Evolutionary conservation across 2,888 invertebrate genomes (phyloP), one percentile per base, ranked within the genome.

Genomic region (Andrena camellia): DNA sequence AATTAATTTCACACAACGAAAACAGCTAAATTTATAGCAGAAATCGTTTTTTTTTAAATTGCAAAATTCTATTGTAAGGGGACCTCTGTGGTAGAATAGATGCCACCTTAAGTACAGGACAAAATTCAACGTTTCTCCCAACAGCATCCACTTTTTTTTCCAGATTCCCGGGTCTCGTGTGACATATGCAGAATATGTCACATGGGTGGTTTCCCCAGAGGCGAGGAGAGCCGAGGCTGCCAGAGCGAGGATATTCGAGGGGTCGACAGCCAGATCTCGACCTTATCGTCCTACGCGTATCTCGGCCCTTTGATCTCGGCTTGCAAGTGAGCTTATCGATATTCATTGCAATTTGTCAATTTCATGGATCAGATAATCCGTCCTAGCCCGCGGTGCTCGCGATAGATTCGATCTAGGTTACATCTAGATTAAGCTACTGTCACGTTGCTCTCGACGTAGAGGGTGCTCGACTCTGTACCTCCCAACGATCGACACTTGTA

Each of bases 161-260:
- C 8, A 81, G 82, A 77, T 7, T 82, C 77, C 7, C 73, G 82
- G 0, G 3, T 63, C 26, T 82, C 82, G 0, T 83, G 89, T 20
- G 94, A 94, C 80, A 94, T 94, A 75, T 94, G 94, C 82, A 89
- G 94, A 78, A 94, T 94, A 72, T 94, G 94, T 85, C 94, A 94
- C 82, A 93, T 94, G 94, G 94, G 92, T n/a, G 90, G 89, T 35
- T 89, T 90, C 73, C 88, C 90, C 54, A 60, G 87, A 5, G 42
- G 85, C 10, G 73, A 81, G 5, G 82, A 75, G 59, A 86, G 79
- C 67, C 81, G 77, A 6, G 88, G 87, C 67, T 87, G 88, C 85
- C 83, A 88, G 33, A 86, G 81, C 67, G 88, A 86, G 20, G 52
- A 29, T 2, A 83, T 84, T 4, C 84, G 81, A 13, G 78, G 85